Evolutionary conservation across 2,888 invertebrate genomes (phyloP), one percentile per base, ranked within the genome.

Genomic region (Camponotus fellah): DNA sequence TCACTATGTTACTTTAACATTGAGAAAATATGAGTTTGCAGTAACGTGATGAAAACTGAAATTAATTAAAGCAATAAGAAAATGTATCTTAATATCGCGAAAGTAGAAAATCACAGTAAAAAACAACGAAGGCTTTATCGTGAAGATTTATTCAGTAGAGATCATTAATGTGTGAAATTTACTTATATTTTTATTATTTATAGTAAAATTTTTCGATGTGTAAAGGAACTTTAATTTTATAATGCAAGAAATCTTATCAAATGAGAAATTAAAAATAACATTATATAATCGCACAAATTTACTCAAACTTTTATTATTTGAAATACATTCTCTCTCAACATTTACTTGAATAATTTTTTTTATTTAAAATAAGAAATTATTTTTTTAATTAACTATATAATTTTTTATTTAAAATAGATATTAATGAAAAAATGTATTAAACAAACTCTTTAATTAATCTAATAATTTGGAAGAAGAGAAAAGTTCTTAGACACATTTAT

Each of bases 41-140:
- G 12, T 10, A 46, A 34, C 14, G 21, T 37, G 37, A 26, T 60
- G 21, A 77, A 77, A 56, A 43, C 46, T 8, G 9, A 77, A 79
- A 46, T 80, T 58, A 79, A 46, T 10, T 60, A 17, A 60, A 60
- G 34, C 26, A 46, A 77, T 43, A 56, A 12, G 40, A 40, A 58
- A 58, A 8, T 68, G 58, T 77, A n/a, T 68, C 32, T 40, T 12
- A 77, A 76, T 56, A 66, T 68, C 26, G 12, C 12, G n/a, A 58
- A 43, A 21, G n/a, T 14, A 40, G n/a, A 40, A 66, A 77, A 26
- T 65, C 26, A 37, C 17, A 34, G 32, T n/a, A 10, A 65, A n/a
- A 77, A n/a, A 9, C 53, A 65, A 76, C 62, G 34, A 10, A 21
- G 43, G 21, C 32, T 43, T 77, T 68, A 32, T 6, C 32, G 14